Evolutionary conservation across 2,888 invertebrate genomes (phyloP).

Genomic region (Clanis bilineata): DNA sequence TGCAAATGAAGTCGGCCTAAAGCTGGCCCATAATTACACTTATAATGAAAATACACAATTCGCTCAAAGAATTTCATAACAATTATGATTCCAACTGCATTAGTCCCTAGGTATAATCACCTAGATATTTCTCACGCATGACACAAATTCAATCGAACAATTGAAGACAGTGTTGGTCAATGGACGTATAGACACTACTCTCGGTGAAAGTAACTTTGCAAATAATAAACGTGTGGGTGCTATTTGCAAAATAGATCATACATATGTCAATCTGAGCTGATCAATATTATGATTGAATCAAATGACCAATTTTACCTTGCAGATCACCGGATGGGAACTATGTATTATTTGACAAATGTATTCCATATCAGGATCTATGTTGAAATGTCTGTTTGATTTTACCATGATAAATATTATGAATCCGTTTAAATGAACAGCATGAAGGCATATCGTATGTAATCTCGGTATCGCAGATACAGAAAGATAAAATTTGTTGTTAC

Average conservation of each 20-base stretch:
- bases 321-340: constrained; percentile 18
- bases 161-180: constrained; percentile 36
- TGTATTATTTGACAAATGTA: constrained; percentile 15
- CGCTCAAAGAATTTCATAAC: constrained; percentile 5
- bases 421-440: background rate
- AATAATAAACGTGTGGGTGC: constrained; percentile 57
- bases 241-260: constrained; percentile 55
- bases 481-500: background rate
- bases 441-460: background rate
- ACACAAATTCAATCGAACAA: constrained; percentile 30
- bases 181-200: constrained; percentile 33
- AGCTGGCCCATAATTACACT: background rate
- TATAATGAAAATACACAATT: background rate
- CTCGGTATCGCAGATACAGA: background rate
- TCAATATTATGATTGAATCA: constrained; percentile 30
- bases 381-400: background rate
- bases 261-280: constrained; percentile 45
- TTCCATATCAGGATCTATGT: background rate
- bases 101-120: constrained; percentile 2
- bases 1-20: background rate
- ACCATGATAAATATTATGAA: background rate
- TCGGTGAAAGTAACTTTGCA: constrained; percentile 59
- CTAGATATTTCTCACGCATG: constrained; percentile 18
- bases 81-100: constrained; percentile 11
- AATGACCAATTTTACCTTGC: constrained; percentile 32